A percentile compares a stretch with the other conserved stretches of the same genome.
Conservation (phyloP, 2,113 vertebrate species). For the Anolis carolinensis region DNA sequence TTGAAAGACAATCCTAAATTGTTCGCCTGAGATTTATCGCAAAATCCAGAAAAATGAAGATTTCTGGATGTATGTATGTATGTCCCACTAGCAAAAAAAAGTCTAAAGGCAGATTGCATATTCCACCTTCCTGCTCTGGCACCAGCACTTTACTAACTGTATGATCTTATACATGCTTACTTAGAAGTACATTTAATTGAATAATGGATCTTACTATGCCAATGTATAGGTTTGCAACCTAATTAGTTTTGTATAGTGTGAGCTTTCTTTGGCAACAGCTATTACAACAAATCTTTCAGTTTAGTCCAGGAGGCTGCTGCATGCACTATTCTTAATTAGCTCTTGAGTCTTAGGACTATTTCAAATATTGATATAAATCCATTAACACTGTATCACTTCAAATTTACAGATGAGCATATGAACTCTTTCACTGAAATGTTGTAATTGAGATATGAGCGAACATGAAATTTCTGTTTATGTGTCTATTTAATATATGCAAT, state of each 20-base stretch:
- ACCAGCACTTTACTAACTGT: conserved; percentile 24
- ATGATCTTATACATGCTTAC: background rate
- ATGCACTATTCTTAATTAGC: background rate
- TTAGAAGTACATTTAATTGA: background rate
- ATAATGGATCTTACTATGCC: background rate
- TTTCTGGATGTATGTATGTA: background rate
- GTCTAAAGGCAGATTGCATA: background rate
- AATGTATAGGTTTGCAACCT: background rate
- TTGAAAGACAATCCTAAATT: background rate
- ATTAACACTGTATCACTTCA: conserved; percentile 7
- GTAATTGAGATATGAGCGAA: background rate
- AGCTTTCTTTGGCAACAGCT: background rate
- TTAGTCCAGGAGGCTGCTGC: background rate
- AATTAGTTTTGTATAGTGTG: background rate
- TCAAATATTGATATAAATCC: background rate
- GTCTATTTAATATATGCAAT: background rate
- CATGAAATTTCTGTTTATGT: background rate
- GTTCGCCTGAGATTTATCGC: background rate
- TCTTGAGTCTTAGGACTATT: background rate
- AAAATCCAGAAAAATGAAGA: background rate
- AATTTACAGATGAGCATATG: conserved; percentile 7
- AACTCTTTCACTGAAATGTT: background rate
- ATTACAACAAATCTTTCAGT: background rate
- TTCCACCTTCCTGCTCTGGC: background rate
- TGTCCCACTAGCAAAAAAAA: background rate